These are phyloP conservation scores for Megaustenia siamemsis DNA, from an alignment of 2,888 invertebrate genomes.

Conservation along the genomic window DNA sequence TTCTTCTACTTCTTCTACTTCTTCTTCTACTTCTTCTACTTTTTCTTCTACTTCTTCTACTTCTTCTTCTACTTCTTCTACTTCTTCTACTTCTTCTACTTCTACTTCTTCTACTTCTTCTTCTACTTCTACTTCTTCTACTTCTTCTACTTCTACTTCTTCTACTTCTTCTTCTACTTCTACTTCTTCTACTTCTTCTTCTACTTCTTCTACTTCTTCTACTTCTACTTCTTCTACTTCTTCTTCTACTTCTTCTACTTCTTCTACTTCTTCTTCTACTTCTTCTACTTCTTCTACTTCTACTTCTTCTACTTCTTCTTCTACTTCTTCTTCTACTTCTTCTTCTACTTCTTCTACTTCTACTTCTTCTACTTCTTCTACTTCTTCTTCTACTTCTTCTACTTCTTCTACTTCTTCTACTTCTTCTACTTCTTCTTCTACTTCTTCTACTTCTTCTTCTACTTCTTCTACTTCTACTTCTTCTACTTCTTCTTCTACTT, in stretches of 20 bases:
- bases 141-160: not conserved
- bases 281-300: not conserved
- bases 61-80: too few species aligned
- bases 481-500: not conserved
- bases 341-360: too few species aligned
- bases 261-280: not conserved
- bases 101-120: not conserved
- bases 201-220: not conserved
- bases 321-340: too few species aligned
- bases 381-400: not conserved
- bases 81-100: too few species aligned
- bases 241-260: not conserved
- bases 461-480: not conserved
- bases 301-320: not conserved
- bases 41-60: not conserved
- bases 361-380: not conserved
- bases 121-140: not conserved
- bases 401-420: not conserved
- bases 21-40: slow-evolving; percentile 18
- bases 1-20: slow-evolving; percentile 15
- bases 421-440: not conserved
- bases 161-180: too few species aligned
- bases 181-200: not conserved
- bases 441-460: not conserved
- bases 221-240: not conserved